A percentile compares a stretch with the other conserved stretches of the same genome.
Conservation (phyloP, 2,888 invertebrate species). For the Eupithecia centaureata region DNA sequence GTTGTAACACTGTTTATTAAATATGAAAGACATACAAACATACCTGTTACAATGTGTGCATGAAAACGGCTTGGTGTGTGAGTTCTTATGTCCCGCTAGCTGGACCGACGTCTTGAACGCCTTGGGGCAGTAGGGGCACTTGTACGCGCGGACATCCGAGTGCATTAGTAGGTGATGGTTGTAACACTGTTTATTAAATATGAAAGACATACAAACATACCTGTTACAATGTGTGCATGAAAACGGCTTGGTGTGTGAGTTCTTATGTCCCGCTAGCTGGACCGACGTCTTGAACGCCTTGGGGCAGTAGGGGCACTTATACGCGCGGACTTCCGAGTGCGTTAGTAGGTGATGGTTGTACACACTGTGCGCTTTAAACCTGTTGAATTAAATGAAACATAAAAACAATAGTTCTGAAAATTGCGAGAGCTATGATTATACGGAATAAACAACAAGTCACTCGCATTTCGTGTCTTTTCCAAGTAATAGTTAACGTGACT, state of each 20-base stretch:
- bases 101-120: constrained; percentile 92
- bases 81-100: constrained; percentile 91
- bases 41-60: constrained; percentile 89
- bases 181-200: constrained; percentile 92
- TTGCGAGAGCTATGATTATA: too few species aligned
- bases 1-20: too few species aligned
- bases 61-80: constrained; percentile 91
- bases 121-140: constrained; percentile 90
- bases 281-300: constrained; percentile 92
- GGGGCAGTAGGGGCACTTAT: constrained; percentile 89
- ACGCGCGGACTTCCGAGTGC: constrained; percentile 89
- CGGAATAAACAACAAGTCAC: too few species aligned
- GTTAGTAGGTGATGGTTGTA: constrained; percentile 90
- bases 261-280: constrained; percentile 91
- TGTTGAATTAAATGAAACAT: too few species aligned
- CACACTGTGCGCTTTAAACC: constrained; percentile 91
- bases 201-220: too few species aligned
- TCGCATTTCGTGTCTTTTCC: too few species aligned
- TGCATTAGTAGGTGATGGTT: constrained; percentile 91
- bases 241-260: constrained; percentile 92
- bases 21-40: too few species aligned
- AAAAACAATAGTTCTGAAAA: too few species aligned
- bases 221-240: constrained; percentile 89
- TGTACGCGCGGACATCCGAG: too few species aligned
- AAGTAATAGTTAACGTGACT: too few species aligned